Conservation (phyloP, 2,797 vertebrate species). For the Lateolabrax maculatus region DNA sequence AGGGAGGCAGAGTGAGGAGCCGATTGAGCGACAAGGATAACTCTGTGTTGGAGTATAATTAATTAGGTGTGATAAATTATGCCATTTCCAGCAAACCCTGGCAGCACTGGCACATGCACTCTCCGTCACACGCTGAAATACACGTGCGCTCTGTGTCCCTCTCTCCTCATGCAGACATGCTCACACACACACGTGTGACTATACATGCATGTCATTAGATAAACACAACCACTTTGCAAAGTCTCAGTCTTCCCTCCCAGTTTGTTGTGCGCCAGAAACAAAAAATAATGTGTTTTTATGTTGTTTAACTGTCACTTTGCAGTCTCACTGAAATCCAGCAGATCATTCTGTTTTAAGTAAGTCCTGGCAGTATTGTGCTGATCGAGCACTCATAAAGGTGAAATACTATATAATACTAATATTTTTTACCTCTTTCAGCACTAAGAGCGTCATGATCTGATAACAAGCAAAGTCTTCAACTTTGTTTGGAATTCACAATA, state of each 20-base stretch:
- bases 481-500: background rate
- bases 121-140: slow-evolving; percentile 3
- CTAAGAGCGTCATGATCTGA: background rate
- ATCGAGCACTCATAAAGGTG: slow-evolving; percentile 3
- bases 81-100: slow-evolving; percentile 78
- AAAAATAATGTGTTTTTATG: slow-evolving; percentile 19
- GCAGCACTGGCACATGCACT: slow-evolving; percentile 38
- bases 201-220: background rate
- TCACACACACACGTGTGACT: background rate
- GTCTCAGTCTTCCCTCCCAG: background rate
- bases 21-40: slow-evolving; percentile 79
- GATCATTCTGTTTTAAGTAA: slow-evolving; percentile 14
- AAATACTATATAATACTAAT: no score
- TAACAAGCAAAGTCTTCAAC: background rate
- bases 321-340: slow-evolving; percentile 2
- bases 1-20: slow-evolving; percentile 68
- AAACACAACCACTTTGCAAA: slow-evolving; percentile 6
- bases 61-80: slow-evolving; percentile 90
- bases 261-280: background rate
- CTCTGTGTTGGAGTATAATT: slow-evolving; percentile 88
- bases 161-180: background rate
- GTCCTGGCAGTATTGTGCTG: slow-evolving; percentile 5
- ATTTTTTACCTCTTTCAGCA: background rate
- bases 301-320: slow-evolving; percentile 31
- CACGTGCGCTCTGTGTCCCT: background rate